Percentiles rank a stretch among this genome's conserved stretches.
These are phyloP conservation scores for Sebastes jordani DNA, from an alignment of 2,797 vertebrate species.

Conservation along the genomic window DNA sequence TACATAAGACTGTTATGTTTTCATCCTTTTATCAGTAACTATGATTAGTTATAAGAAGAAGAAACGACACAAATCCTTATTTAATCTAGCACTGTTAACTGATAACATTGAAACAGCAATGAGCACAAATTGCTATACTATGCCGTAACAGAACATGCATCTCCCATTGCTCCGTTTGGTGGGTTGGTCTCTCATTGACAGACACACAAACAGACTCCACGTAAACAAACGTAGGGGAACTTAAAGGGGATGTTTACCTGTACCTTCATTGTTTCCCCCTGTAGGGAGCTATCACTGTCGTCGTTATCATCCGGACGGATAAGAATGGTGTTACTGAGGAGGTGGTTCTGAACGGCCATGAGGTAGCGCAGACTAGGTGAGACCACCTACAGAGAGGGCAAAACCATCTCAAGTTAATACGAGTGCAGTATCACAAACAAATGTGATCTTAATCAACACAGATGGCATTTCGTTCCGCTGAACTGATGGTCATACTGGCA, in stretches of 20 bases:
- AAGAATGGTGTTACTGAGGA: constrained; percentile 98
- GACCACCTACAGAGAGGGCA: constrained; percentile 86
- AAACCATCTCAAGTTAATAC: constrained; percentile 8
- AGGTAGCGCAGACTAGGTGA: constrained; percentile 97
- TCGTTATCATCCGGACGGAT: constrained; percentile 96
- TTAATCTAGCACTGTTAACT: background rate
- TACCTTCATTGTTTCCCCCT: constrained; percentile 99
- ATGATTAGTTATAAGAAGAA: background rate
- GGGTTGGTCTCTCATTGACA: constrained; percentile 1
- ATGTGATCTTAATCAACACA: constrained; percentile 8
- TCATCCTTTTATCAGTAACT: background rate
- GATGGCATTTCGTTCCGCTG: constrained; percentile 18
- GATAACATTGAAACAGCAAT: background rate
- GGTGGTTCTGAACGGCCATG: constrained; percentile 99
- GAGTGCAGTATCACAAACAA: background rate
- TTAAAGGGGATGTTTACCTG: constrained; percentile 99
- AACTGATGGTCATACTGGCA: constrained; percentile 90
- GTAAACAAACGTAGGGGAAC: constrained; percentile 80
- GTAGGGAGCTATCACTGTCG: constrained; percentile 99
- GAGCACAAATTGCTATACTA: background rate
- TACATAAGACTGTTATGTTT: background rate
- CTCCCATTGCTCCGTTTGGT: background rate
- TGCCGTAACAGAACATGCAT: background rate
- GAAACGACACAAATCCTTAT: background rate
- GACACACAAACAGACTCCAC: constrained; percentile 27